A percentile compares a stretch with the other conserved stretches of the same genome.
phyloP scores from a whole-genome alignment of 2,113 vertebrate species.

The Saimiri boliviensis region DNA sequence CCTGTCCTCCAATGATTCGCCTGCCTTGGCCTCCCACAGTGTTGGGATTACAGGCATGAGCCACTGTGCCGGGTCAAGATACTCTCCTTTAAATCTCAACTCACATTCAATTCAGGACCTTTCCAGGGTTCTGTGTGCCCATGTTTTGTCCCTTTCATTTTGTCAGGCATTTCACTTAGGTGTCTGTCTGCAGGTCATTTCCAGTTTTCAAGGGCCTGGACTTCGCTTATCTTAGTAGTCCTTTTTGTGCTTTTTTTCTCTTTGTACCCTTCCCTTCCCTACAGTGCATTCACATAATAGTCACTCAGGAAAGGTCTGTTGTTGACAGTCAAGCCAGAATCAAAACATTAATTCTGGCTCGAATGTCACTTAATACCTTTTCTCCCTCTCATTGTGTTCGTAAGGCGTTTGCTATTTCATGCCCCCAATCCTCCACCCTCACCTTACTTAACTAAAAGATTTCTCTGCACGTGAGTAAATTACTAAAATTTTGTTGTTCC shows the following conservation, averaged over 20 bases:
- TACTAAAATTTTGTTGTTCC: background rate
- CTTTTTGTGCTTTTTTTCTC: background rate
- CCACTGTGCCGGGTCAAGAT: too few species aligned
- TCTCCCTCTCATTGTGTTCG: background rate
- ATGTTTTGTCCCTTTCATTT: background rate
- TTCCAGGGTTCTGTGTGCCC: background rate
- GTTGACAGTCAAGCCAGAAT: background rate
- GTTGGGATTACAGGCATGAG: too few species aligned
- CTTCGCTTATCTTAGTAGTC: background rate
- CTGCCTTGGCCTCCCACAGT: too few species aligned
- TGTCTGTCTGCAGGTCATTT: background rate
- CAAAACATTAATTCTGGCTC: background rate
- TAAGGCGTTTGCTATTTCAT: background rate
- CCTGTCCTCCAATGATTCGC: too few species aligned
- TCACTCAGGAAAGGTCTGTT: background rate
- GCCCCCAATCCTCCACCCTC: fast-evolving
- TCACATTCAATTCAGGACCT: background rate
- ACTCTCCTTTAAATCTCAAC: background rate
- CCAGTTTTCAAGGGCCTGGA: background rate
- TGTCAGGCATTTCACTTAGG: background rate
- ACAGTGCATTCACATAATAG: background rate
- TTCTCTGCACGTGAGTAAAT: background rate
- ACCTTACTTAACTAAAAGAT: background rate
- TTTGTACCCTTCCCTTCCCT: background rate
- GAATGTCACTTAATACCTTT: background rate